phyloP scores from a whole-genome alignment of 1,140 invertebrate species.

The Nautilus pompilius region DNA sequence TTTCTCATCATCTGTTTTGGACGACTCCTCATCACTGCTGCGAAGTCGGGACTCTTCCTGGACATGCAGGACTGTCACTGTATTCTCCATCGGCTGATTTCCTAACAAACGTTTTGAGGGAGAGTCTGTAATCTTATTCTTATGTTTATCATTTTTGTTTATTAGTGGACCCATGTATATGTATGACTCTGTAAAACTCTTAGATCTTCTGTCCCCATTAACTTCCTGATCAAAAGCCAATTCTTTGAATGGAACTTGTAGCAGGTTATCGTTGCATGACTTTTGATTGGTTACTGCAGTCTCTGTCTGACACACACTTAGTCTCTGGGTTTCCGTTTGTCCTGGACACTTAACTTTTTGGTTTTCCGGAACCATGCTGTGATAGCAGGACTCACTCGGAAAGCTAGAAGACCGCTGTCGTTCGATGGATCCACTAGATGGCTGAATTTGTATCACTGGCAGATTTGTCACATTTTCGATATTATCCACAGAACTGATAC shows the following conservation, averaged over 20 bases:
- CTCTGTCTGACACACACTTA: slow-evolving; percentile 13
- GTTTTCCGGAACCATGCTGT: slow-evolving; percentile 21
- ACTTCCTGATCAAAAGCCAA: too few species aligned
- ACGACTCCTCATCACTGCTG: slow-evolving; percentile 6
- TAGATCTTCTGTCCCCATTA: too few species aligned
- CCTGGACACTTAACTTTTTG: too few species aligned
- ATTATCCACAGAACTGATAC: neutral
- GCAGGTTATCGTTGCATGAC: too few species aligned
- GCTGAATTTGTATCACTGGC: neutral
- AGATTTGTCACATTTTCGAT: neutral
- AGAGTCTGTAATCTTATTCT: neutral
- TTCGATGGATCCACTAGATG: neutral
- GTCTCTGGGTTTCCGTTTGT: too few species aligned
- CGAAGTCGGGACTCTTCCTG: slow-evolving; percentile 20
- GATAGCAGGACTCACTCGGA: slow-evolving; percentile 42
- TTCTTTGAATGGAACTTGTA: too few species aligned
- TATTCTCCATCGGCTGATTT: neutral
- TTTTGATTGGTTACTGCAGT: slow-evolving; percentile 9
- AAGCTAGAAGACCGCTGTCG: slow-evolving; percentile 42
- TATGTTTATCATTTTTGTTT: neutral
- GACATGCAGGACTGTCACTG: slow-evolving; percentile 32
- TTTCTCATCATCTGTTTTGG: slow-evolving; percentile 51
- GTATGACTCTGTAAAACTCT: slow-evolving; percentile 18
- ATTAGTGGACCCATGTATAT: slow-evolving; percentile 19
- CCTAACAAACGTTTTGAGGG: neutral